Base-by-base conservation (phyloP, 2,888 invertebrate species). In the Eupithecia exiguata region DNA sequence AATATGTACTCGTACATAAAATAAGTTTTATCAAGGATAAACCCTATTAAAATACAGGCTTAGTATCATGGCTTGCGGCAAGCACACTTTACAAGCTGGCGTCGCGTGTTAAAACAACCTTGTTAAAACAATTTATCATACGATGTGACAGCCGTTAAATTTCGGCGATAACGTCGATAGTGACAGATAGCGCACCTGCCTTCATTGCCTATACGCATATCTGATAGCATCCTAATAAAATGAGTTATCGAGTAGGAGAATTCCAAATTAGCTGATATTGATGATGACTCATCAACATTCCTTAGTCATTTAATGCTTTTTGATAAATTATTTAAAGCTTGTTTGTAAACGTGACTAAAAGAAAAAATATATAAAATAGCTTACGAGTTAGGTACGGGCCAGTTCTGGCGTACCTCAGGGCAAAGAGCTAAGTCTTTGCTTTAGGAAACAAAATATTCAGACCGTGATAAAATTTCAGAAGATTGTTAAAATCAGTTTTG, bases 121-220 rank as follows among this genome's bases (percentile, higher is more conserved):
- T 25, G 30, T 30, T 43, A 58, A 25, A 46, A 25, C 16, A 46
- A 46, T 67, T 67, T 67, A 67, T 67, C 67, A 40, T 43, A 2
- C n/a, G 21, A 21, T 53, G 10, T 10, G n/a, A 21, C 25, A 67
- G 38, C 25, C 12, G 66, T 43, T 67, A 67, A 43, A 71, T 5
- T 61, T 71, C 9, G 68, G 16, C 40, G 53, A 68, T 71, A 67
- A 35, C 43, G 18, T 62, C 63, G 63, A 70, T 62, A 62, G 12
- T 30, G 12, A 9, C 35, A 35, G 62, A 62, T 62, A 62, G 5
- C 58, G 9, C 18, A 62, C 35, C 62, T 62, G 10, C 16, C 16
- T 62, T 62, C 9, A 62, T 35, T 18, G 35, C 62, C 62, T 62
- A 14, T 25, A 25, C 58, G 58, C 58, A 0, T 9, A 25, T 9